These are phyloP conservation scores for Agriopis aurantiaria DNA, from an alignment of 2,888 invertebrate genomes.

Conservation along the genomic window DNA sequence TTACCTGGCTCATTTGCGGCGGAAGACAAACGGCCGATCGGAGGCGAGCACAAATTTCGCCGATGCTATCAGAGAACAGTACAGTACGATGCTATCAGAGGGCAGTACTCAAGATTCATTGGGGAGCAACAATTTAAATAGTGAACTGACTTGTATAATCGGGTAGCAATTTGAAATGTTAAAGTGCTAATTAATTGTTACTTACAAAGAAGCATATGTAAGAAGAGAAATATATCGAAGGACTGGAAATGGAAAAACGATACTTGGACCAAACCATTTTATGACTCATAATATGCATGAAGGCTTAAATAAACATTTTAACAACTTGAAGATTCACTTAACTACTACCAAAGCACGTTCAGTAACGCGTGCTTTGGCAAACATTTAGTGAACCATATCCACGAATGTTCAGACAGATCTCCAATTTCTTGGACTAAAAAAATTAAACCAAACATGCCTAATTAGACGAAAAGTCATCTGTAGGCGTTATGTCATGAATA, in stretches of 20 bases:
- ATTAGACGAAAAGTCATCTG: neutral
- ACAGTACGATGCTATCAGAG: constrained; percentile 7
- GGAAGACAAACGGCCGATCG: constrained; percentile 80
- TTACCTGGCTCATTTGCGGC: constrained; percentile 84
- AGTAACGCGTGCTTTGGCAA: constrained; percentile 3
- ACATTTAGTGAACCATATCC: neutral
- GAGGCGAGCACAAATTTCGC: constrained; percentile 82
- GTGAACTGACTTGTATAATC: neutral
- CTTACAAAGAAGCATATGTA: too few relatives aligned
- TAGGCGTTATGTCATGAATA: neutral
- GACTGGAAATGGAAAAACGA: too few relatives aligned
- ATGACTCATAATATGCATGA: neutral
- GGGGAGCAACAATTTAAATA: neutral
- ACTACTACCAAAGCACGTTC: constrained; percentile 2
- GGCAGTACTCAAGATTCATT: constrained; percentile 21
- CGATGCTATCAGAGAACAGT: constrained; percentile 75
- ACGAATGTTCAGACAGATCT: neutral
- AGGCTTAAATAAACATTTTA: neutral
- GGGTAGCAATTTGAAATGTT: neutral
- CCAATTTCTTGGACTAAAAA: neutral
- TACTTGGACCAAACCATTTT: neutral
- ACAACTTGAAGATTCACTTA: neutral
- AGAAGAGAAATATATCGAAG: too few relatives aligned
- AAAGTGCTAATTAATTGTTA: neutral
- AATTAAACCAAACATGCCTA: neutral